phyloP scores from a whole-genome alignment of 2,888 invertebrate genomes.

The Campoletis raptor region DNA sequence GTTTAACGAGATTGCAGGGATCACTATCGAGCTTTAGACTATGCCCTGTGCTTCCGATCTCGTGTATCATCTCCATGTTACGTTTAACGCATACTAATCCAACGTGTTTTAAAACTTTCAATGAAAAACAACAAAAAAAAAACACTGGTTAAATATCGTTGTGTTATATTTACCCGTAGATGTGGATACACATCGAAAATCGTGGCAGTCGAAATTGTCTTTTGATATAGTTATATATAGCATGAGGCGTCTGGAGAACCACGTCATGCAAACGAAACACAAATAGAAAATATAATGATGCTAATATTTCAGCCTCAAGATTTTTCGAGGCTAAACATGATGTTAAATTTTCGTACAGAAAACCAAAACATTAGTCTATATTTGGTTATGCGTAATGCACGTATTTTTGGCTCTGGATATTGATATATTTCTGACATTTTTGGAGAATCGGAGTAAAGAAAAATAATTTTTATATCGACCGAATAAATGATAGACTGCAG shows the following conservation, averaged over 20 bases:
- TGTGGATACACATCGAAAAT: not conserved
- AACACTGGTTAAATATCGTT: not conserved
- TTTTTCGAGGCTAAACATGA: conserved; percentile 18
- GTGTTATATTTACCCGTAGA: not conserved
- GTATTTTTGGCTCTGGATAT: conserved; percentile 8
- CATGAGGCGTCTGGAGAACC: conserved; percentile 17
- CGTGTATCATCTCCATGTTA: conserved; percentile 11
- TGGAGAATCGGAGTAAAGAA: not conserved
- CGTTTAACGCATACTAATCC: conserved; percentile 28
- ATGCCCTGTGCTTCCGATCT: conserved; percentile 34
- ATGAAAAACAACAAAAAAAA: conserved; percentile 4
- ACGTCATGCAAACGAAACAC: conserved; percentile 36
- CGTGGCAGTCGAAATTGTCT: conserved; percentile 32
- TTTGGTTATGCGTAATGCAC: conserved; percentile 7
- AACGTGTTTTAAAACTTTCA: conserved; percentile 7
- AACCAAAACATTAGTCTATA: conserved; percentile 33
- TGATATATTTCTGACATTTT: not conserved
- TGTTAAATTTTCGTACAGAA: conserved; percentile 16
- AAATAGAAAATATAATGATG: conserved; percentile 43
- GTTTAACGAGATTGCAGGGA: conserved; percentile 58
- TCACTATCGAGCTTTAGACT: conserved; percentile 42
- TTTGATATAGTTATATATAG: conserved; percentile 29
- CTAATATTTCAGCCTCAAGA: conserved; percentile 36
- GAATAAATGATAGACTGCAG: not conserved
- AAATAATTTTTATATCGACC: not conserved